These are phyloP conservation scores for Archips xylosteana DNA, from an alignment of 2,888 invertebrate species.

Conservation along the genomic window DNA sequence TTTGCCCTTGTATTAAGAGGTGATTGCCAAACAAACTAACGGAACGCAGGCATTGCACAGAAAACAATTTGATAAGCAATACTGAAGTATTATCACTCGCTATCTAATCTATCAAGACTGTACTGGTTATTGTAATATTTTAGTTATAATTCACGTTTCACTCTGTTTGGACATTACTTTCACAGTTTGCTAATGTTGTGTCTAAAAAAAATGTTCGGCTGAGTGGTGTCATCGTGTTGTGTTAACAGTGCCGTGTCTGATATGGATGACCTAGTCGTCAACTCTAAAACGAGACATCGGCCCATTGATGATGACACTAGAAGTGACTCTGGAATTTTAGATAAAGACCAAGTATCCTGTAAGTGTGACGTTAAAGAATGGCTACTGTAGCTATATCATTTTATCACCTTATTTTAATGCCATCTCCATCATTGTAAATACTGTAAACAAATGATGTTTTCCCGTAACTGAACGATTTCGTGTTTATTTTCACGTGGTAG, in stretches of 20 bases:
- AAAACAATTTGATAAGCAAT: slow-evolving; percentile 65
- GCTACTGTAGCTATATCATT: slow-evolving; percentile 39
- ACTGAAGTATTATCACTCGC: slow-evolving; percentile 62
- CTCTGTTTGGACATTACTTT: slow-evolving; percentile 59
- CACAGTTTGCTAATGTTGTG: slow-evolving; percentile 53
- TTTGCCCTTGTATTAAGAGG: slow-evolving; percentile 50
- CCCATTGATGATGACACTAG: slow-evolving; percentile 78
- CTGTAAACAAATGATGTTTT: slow-evolving; percentile 18
- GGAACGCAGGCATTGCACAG: slow-evolving; percentile 53
- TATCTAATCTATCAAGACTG: slow-evolving; percentile 76
- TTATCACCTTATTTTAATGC: slow-evolving; percentile 35
- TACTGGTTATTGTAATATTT: slow-evolving; percentile 64
- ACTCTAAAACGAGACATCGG: slow-evolving; percentile 62
- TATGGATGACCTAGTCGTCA: slow-evolving; percentile 68
- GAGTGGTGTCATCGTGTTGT: slow-evolving; percentile 51
- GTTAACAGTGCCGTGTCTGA: slow-evolving; percentile 46
- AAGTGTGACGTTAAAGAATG: slow-evolving; percentile 55
- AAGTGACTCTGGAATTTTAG: slow-evolving; percentile 74
- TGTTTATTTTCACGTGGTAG: slow-evolving; percentile 28
- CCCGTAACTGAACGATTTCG: slow-evolving; percentile 3
- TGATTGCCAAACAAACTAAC: slow-evolving; percentile 48
- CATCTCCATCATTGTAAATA: slow-evolving; percentile 27
- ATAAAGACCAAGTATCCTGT: slow-evolving; percentile 61
- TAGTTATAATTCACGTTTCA: slow-evolving; percentile 73
- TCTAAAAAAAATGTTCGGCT: slow-evolving; percentile 49